phyloP scores from a whole-genome alignment of 1,140 invertebrate species.

The Dendroctonus ponderosae region DNA sequence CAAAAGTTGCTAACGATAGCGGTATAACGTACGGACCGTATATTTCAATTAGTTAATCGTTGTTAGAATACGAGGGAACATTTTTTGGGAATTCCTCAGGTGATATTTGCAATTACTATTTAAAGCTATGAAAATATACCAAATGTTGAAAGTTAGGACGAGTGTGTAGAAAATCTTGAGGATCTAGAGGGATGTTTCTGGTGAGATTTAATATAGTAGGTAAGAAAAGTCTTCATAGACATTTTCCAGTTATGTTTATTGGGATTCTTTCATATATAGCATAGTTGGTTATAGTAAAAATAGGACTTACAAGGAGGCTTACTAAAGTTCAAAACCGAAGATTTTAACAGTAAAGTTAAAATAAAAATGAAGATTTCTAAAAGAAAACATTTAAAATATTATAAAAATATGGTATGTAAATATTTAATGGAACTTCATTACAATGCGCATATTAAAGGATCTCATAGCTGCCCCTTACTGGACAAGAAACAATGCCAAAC shows the following conservation, averaged over 20 bases:
- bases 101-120: too few relatives aligned
- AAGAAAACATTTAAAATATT: conserved; percentile 28
- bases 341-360: conserved; percentile 24
- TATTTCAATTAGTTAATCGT: too few relatives aligned
- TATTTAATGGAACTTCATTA: conserved; percentile 23
- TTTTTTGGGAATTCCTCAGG: too few relatives aligned
- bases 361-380: conserved; percentile 19
- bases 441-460: not conserved
- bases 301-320: conserved; percentile 21
- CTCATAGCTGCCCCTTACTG: not conserved
- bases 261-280: conserved; percentile 12
- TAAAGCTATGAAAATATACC: too few relatives aligned
- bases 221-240: not conserved
- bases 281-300: conserved; percentile 28
- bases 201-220: too few relatives aligned
- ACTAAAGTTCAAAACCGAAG: conserved; percentile 3
- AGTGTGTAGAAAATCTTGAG: too few relatives aligned
- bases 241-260: conserved; percentile 19
- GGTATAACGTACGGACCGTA: too few relatives aligned
- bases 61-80: too few relatives aligned
- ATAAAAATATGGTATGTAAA: conserved; percentile 32
- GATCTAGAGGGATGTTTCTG: too few relatives aligned
- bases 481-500: not conserved
- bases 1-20: too few relatives aligned
- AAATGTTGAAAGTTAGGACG: too few relatives aligned